Evolutionary conservation across 2,888 invertebrate genomes (phyloP).

Genomic region (Protonemura montana): DNA sequence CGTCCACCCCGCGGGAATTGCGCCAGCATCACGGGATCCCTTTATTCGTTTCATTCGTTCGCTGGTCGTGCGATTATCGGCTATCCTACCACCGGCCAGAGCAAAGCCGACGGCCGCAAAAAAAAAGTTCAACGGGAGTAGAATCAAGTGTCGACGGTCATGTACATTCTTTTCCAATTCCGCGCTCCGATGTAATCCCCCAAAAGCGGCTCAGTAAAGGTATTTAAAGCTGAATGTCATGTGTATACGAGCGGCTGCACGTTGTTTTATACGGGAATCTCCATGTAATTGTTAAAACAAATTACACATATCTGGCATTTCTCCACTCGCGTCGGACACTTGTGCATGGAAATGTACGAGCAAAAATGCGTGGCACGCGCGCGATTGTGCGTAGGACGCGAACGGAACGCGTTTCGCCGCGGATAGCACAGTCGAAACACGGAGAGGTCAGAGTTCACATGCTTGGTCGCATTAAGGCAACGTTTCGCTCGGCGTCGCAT

Average conservation of each 20-base stretch:
- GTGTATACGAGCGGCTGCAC: neutral
- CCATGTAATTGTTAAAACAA: neutral
- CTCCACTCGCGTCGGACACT: neutral
- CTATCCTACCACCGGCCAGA: neutral
- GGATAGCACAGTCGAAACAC: no score
- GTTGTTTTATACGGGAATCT: neutral
- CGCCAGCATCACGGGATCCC: neutral
- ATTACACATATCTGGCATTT: neutral
- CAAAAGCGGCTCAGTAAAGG: neutral
- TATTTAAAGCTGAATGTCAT: neutral
- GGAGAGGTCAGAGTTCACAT: constrained; percentile 16
- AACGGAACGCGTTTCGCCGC: no score
- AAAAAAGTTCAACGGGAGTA: neutral
- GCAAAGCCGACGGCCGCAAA: neutral
- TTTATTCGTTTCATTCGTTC: neutral
- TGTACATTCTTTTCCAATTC: neutral
- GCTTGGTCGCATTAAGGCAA: neutral
- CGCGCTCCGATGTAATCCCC: neutral
- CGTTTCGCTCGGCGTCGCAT: neutral
- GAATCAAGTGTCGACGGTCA: neutral
- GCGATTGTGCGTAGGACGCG: neutral
- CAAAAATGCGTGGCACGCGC: constrained; percentile 1
- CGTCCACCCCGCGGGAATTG: neutral
- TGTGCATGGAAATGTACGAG: neutral
- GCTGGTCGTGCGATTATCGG: neutral